A percentile compares a stretch with the other conserved stretches of the same genome.
phyloP scores from a whole-genome alignment of 2,113 vertebrate genomes.

The Vanacampus margaritifer region DNA sequence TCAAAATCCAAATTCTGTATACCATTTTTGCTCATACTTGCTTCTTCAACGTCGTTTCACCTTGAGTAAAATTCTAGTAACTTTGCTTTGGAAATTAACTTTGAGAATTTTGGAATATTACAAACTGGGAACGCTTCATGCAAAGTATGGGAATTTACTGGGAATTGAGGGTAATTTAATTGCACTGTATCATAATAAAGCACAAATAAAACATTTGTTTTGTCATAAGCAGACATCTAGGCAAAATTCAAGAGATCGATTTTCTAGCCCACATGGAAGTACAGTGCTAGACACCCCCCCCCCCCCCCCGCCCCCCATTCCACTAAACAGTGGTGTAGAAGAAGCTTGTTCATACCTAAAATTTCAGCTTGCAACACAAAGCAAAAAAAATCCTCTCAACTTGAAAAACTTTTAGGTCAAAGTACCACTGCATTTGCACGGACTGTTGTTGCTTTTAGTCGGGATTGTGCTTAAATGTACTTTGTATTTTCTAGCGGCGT shows the following conservation, averaged over 20 bases:
- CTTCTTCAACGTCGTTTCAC: slow-evolving; percentile 11
- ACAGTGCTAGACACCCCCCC: too few species aligned
- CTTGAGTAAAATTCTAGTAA: neutral
- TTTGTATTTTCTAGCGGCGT: too few species aligned
- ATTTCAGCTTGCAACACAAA: too few species aligned
- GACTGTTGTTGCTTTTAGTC: too few species aligned
- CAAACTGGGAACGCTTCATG: neutral
- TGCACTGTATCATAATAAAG: neutral
- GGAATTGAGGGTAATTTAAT: neutral
- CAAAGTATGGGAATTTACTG: neutral
- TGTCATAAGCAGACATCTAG: neutral
- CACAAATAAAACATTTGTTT: too few species aligned
- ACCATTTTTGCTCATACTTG: neutral
- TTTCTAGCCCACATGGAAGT: neutral
- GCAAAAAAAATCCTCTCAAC: too few species aligned
- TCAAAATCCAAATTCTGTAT: neutral
- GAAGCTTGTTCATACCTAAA: too few species aligned
- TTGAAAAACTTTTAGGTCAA: too few species aligned
- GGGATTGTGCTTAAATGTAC: too few species aligned
- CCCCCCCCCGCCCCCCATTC: too few species aligned
- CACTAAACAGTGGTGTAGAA: too few species aligned
- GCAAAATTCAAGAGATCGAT: neutral
- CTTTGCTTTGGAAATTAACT: neutral
- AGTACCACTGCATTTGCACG: too few species aligned
- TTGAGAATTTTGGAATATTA: neutral